Evolutionary conservation across 2,888 invertebrate genomes (phyloP), one percentile per base, ranked within the genome.

Genomic region (Sepiola atlantica): DNA sequence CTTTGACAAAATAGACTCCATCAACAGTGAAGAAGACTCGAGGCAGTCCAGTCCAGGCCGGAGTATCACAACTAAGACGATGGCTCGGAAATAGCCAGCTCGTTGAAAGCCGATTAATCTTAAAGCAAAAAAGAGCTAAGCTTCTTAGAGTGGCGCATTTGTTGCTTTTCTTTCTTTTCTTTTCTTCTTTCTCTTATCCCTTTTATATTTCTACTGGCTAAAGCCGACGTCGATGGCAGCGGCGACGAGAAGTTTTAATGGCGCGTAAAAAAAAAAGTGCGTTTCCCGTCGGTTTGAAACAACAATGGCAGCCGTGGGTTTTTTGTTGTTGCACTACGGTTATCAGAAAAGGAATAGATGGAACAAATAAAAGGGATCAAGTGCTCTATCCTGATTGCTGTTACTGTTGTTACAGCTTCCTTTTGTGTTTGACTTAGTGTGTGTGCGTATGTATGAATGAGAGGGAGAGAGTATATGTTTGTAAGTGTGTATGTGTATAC

Each of bases 21-120:
- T 92, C 45, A n/a, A 54, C 10, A 92, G 92, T 24, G 94, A 94
- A 10, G 94, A 91, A 77, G 77, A 77, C 92, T 28, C 45, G 55
- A 94, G 92, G 91, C 90, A 45, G 92, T 91, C 92, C 10, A 18
- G 32, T 92, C 24, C 92, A 92, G 61, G 24, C n/a, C 55, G 16
- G n/a, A 32, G 94, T 55, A n/a, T 35, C n/a, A n/a, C 55, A 94
- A n/a, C 8, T 28, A 94, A 28, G 28, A 90, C 90, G 54, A 35
- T 77, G 32, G 35, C 57, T 18, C 35, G 61, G 45, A 57, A 28
- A 45, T 55, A 61, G 45, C 55, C 61, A 28, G 28, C 77, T 77
- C n/a, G n/a, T n/a, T 16, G n/a, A 77, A 77, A 77, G 77, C 77
- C 10, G 77, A 77, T 77, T 77, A 77, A 77, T 77, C 28, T 77